Evolutionary conservation across 2,113 vertebrate genomes (phyloP), one percentile per base, ranked within the genome.

Genomic region (Carassius auratus): DNA sequence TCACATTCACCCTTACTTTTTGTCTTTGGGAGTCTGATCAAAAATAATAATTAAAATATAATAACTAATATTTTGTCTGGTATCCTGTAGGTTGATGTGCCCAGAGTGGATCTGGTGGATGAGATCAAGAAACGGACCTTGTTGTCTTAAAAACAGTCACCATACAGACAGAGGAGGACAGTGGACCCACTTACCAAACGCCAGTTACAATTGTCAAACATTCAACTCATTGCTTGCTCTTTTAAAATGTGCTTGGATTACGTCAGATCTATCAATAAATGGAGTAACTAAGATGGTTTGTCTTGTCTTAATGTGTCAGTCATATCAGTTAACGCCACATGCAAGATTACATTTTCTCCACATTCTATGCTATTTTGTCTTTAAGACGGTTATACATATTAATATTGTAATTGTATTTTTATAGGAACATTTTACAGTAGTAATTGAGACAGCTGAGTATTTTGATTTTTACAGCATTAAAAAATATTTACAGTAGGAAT

Each of bases 61-160:
- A 42, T 1, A 8, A 8, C 8, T 23, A 26, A 21, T 71, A 8
- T 13, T 64, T 76, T 76, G n/a, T 84, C 1, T 77, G 33, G 8
- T 23, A 19, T 79, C 68, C 89, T 76, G 19, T 77, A 99, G 98
- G 93, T 96, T 38, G 96, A 93, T 2, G 1, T 98, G 68, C 91
- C 90, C 81, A 95, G 96, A 94, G 94, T 92, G 83, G 93, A 94
- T 62, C 95, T 99, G 2, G 92, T 96, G 30, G 93, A 91, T 36
- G 97, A 98, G 91, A 95, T 99, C 90, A 95, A 91, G 92, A 97
- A 86, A 87, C 93, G 95, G 91, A 97, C 96, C 0, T 91, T 80
- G 33, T 61, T 69, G n/a, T 90, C 90, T 21, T 96, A 90, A 92
- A 38, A 5, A 19, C 3, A 17, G 8, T 13, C 55, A 33, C 6